phyloP scores from a whole-genome alignment of 2,888 invertebrate genomes.

The Ornithoptera alexandrae region DNA sequence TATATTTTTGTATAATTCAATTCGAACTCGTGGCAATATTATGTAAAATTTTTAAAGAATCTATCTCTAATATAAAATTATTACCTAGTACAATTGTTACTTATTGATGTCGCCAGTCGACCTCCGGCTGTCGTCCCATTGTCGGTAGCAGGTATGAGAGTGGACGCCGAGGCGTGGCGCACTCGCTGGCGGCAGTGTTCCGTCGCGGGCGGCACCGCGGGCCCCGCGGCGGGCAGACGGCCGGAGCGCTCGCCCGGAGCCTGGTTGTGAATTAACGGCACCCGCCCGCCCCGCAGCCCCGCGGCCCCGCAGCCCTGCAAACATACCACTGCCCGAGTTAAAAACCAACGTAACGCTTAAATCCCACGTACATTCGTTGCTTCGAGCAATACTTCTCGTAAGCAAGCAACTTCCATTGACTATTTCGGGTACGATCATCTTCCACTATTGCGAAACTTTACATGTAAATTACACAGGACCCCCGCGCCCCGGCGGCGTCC shows the following conservation, averaged over 20 bases:
- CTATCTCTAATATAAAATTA: slow-evolving; percentile 60
- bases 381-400: too few species aligned
- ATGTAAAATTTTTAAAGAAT: slow-evolving; percentile 61
- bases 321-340: slow-evolving; percentile 26
- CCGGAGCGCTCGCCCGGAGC: slow-evolving; percentile 39
- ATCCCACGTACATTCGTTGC: too few species aligned
- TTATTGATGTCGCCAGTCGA: slow-evolving; percentile 38
- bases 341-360: too few species aligned
- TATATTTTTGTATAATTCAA: slow-evolving; percentile 78
- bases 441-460: slow-evolving; percentile 12
- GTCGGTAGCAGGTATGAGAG: too few species aligned
- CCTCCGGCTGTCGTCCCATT: background rate
- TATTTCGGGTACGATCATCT: slow-evolving; percentile 8
- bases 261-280: slow-evolving; percentile 67
- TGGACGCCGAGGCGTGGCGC: too few species aligned
- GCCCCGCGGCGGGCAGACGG: slow-evolving; percentile 17
- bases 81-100: slow-evolving; percentile 72
- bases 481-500: slow-evolving; percentile 18
- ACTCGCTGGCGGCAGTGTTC: background rate
- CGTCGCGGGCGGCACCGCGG: background rate
- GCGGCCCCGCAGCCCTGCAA: slow-evolving; percentile 34
- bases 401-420: background rate
- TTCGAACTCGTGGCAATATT: slow-evolving; percentile 76
- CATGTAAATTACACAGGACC: slow-evolving; percentile 9
- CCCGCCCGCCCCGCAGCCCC: slow-evolving; percentile 38